Evolutionary conservation across 2,888 invertebrate genomes (phyloP).

Genomic region (Acrocyrtus sp.): DNA sequence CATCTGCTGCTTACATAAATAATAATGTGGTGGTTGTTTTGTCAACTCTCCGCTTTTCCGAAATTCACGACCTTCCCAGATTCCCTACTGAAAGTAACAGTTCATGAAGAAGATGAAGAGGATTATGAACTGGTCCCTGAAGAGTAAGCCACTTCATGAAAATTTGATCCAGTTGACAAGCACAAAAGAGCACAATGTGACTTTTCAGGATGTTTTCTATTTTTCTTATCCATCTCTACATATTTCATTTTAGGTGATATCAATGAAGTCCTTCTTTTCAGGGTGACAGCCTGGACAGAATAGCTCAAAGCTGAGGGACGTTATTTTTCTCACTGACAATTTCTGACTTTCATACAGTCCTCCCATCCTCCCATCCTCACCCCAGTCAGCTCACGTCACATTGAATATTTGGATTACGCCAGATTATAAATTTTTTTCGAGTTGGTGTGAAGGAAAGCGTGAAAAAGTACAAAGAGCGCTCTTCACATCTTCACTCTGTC

Average conservation of each 20-base stretch:
- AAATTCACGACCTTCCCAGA: too few species aligned
- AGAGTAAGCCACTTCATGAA: conserved; percentile 32
- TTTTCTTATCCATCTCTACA: too few species aligned
- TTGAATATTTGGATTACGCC: background rate
- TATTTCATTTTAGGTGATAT: background rate
- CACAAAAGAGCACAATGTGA: too few species aligned
- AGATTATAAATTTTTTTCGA: background rate
- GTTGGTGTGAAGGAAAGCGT: background rate
- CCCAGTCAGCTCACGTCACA: background rate
- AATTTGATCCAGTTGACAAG: conserved; percentile 34
- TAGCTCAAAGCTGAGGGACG: too few species aligned
- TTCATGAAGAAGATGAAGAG: conserved; percentile 30
- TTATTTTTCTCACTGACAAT: conserved; percentile 8
- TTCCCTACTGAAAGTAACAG: too few species aligned
- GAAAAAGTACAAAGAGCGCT: background rate
- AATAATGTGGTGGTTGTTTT: background rate
- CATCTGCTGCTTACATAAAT: conserved; percentile 26
- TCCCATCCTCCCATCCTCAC: background rate
- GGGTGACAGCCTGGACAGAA: conserved; percentile 21
- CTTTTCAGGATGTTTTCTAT: conserved; percentile 3
- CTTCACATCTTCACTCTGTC: background rate
- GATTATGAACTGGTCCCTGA: conserved; percentile 16
- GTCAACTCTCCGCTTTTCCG: too few species aligned
- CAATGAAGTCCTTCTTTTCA: conserved; percentile 13
- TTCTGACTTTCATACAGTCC: background rate